These are phyloP conservation scores for Lycia hirtaria DNA, from an alignment of 2,888 invertebrate species.

Conservation along the genomic window DNA sequence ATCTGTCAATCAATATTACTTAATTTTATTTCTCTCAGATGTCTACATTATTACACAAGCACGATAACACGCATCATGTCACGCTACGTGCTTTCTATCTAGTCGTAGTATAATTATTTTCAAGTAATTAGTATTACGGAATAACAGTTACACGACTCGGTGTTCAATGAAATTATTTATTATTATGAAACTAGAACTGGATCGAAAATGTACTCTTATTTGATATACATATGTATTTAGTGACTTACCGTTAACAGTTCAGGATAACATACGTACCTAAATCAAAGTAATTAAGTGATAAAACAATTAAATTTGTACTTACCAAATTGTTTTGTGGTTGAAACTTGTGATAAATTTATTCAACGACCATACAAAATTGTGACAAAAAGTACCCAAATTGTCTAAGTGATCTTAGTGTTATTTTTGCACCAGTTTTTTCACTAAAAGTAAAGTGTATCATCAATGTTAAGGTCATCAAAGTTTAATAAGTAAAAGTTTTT, in stretches of 20 bases:
- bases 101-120: background rate
- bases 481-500: background rate
- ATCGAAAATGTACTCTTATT: background rate
- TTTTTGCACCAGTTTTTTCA: no score
- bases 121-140: conserved; percentile 10
- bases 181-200: background rate
- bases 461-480: no score
- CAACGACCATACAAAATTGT: no score
- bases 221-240: background rate
- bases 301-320: no score
- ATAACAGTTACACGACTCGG: conserved; percentile 24
- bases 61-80: background rate
- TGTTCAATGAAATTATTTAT: conserved; percentile 16
- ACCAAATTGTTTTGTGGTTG: no score
- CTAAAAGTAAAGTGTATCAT: no score
- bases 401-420: background rate
- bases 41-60: background rate
- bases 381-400: background rate
- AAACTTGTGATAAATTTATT: no score
- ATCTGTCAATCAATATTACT: background rate
- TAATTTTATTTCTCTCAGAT: background rate
- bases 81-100: conserved; percentile 19
- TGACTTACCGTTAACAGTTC: no score
- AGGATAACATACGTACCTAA: no score
- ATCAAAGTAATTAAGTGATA: background rate